Percentiles rank a stretch among this genome's conserved stretches.
These are phyloP conservation scores for Apostichopus californicus DNA, from an alignment of 35 echinoderm and acorn worm genomes.

Conservation along the genomic window DNA sequence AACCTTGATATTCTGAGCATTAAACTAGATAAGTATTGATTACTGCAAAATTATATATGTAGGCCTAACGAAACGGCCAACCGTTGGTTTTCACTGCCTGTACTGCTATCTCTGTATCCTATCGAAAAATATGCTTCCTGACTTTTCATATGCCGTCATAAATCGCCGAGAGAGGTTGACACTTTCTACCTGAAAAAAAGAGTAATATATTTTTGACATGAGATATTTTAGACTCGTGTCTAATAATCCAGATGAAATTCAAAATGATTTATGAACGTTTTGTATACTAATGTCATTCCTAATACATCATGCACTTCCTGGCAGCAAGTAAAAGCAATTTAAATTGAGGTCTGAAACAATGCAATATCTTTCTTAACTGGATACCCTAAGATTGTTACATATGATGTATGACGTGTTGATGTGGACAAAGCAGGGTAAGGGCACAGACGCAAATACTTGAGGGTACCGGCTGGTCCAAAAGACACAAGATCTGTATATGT, in stretches of 20 bases:
- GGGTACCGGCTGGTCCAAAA: neutral
- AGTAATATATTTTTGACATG: slow-evolving; percentile 6
- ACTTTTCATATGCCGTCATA: neutral
- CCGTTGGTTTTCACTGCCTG: neutral
- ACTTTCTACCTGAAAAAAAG: neutral
- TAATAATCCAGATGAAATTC: slow-evolving; percentile 21
- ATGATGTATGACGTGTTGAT: slow-evolving; percentile 36
- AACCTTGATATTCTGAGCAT: neutral
- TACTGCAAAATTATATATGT: neutral
- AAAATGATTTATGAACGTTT: slow-evolving; percentile 14
- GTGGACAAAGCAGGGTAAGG: neutral
- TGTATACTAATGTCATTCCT: neutral
- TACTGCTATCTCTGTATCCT: neutral
- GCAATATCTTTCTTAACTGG: slow-evolving; percentile 30
- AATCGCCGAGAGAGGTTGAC: neutral
- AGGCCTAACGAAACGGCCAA: neutral
- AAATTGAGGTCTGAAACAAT: neutral
- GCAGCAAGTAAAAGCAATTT: neutral
- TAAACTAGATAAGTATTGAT: neutral
- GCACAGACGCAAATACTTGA: neutral
- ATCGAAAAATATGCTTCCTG: neutral
- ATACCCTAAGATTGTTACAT: neutral
- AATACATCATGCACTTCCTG: slow-evolving; percentile 9
- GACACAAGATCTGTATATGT: neutral
- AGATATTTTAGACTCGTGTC: neutral